Percentiles rank a stretch among this genome's conserved stretches.
Conservation (phyloP, 2,797 vertebrate genomes). For the Parotocinclus haroldoi region DNA sequence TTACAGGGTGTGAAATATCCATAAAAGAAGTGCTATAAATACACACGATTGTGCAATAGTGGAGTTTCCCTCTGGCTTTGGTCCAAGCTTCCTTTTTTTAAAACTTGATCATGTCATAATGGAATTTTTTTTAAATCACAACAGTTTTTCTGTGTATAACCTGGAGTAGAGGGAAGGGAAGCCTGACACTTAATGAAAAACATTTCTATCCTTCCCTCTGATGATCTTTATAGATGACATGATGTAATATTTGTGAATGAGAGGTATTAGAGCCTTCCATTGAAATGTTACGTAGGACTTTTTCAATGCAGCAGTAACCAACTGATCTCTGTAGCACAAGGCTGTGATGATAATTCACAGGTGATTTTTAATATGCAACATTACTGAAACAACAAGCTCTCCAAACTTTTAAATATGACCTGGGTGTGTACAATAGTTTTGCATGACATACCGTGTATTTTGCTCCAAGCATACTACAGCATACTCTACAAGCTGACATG, state of each 20-base stretch:
- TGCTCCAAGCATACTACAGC: background rate
- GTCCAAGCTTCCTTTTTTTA: slow-evolving; percentile 27
- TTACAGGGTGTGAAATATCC: background rate
- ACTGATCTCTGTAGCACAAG: no score
- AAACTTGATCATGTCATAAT: slow-evolving; percentile 23
- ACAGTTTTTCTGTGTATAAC: background rate
- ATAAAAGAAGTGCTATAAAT: background rate
- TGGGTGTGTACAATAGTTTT: slow-evolving; percentile 4
- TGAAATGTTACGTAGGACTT: no score
- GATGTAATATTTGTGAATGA: no score
- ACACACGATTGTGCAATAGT: slow-evolving; percentile 26
- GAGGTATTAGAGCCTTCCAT: no score
- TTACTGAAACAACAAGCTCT: slow-evolving; percentile 1
- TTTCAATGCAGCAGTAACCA: no score
- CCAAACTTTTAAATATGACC: slow-evolving; percentile 15
- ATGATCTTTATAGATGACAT: no score
- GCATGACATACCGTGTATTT: background rate
- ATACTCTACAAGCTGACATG: slow-evolving; percentile 6
- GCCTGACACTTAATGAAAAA: background rate
- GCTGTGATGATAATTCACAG: no score
- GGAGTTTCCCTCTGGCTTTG: slow-evolving; percentile 57
- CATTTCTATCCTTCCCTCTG: background rate
- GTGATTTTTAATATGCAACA: background rate
- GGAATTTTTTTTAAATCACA: slow-evolving; percentile 1
- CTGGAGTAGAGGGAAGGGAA: background rate